Base-by-base conservation (phyloP, 2,113 vertebrate species). In the Pygoscelis antarcticus region DNA sequence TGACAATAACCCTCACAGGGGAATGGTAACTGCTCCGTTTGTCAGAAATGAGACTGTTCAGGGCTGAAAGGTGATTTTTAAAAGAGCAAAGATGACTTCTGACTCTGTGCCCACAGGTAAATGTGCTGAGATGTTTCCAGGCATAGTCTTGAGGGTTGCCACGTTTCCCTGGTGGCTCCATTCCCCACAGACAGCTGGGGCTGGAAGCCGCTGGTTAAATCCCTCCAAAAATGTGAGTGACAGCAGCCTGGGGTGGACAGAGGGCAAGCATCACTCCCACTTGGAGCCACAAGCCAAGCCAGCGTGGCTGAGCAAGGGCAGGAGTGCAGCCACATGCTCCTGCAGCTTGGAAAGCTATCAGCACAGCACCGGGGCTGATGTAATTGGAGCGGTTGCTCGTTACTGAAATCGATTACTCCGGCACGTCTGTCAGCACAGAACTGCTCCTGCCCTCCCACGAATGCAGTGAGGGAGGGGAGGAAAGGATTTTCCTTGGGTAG, bases 161-260 rank as follows among this genome's bases (percentile, higher is more conserved):
- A 11, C 20, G 22, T 57, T 61, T 52, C 26, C 21, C 38, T 20
- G 26, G 22, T 52, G 38, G 13, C 34, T 74, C 47, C 11, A 4
- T 44, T 86, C 23, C 30, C 72, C 9, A 4, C 5, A 47, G 23
- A 8, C 23, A 72, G 13, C 17, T 34, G 32, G 17, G 32, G 7
- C 32, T 83, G 47, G 47, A 87, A 77, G 21, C 8, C 22, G 3
- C 19, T 26, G 11, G 16, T 58, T 27, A 8, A 42, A 8, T 51
- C 29, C 9, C 9, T 23, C 13, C 18, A 0, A 12, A 47, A 55
- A 40, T 2, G 1, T 18, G 44, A 18, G 0, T 11, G 51, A 32
- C 29, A 34, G 34, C 22, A 34, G 3, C 21, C n/a, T 57, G 21
- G 38, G 8, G 13, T 26, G 19, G 36, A 51, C 19, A 26, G 0